Evolutionary conservation across 2,797 vertebrate species (phyloP), one percentile per base, ranked within the genome.

Genomic region (Pipistrellus nathusii): DNA sequence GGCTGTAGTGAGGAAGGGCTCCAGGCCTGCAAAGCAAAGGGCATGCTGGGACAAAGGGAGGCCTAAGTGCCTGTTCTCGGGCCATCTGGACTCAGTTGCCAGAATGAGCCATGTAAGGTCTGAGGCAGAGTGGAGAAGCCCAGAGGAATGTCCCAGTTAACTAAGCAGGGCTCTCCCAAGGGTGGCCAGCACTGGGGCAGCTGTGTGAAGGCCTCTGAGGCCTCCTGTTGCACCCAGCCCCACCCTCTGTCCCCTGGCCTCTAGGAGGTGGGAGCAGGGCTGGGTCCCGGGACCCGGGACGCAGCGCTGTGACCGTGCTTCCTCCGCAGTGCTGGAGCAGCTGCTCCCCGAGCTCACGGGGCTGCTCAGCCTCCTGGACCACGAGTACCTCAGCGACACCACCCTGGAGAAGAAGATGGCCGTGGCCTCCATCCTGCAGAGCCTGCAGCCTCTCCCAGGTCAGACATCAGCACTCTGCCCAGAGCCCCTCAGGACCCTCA

Each of bases 291-390:
- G 30, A 21, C 77, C 95, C 97, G 68, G 64, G 80, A 57, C 7
- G 0, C 48, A 71, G 53, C 84, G n/a, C 88, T 2, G 0, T 86
- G 82, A 46, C 69, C 1, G 0, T 72, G 25, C 35, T 90, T 84
- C 78, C 80, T 94, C 80, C 73, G 68, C 97, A 98, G 99, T 98
- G 94, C 98, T 99, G 98, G 99, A 99, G 97, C 99, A 99, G 85
- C 99, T 99, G 55, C 98, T 99, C 90, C 99, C 98, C 0, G 99
- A 99, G 98, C 98, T 99, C 72, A 98, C 98, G 0, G 62, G 99
- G 59, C 97, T 99, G 82, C 98, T 99, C 93, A 99, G 99, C 98
- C 98, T 99, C 98, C 97, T 99, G 98, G 99, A 99, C 97, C 99
- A 99, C 0, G 99, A 99, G 97, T 98, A 98, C 25, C 98, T 99